Evolutionary conservation across 64 coral and sea anemone species (phyloP).

Genomic region (Trachythela sp.): DNA sequence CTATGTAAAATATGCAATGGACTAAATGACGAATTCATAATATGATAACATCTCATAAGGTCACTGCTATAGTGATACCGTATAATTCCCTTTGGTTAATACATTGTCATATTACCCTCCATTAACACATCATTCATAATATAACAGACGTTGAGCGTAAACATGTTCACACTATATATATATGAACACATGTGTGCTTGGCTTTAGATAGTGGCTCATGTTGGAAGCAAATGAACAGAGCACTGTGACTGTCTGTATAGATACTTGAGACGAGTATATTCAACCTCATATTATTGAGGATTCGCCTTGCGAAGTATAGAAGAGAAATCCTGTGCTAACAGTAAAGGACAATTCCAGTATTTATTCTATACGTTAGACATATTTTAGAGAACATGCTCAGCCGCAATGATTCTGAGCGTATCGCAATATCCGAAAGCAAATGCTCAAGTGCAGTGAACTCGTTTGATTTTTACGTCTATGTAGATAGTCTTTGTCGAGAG

Average conservation of each 20-base stretch:
- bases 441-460: background rate
- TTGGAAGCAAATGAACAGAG: background rate
- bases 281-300: too few species aligned
- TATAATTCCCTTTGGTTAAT: background rate
- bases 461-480: slow-evolving; percentile 1
- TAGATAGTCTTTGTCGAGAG: background rate
- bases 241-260: background rate
- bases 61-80: background rate
- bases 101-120: background rate
- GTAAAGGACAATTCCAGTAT: too few species aligned
- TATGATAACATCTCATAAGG: background rate
- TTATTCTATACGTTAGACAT: background rate
- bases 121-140: background rate
- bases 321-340: too few species aligned
- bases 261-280: background rate
- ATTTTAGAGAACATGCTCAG: background rate
- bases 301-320: too few species aligned
- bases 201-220: background rate
- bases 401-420: background rate
- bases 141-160: background rate
- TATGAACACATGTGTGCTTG: background rate
- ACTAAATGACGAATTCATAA: background rate
- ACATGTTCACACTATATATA: background rate
- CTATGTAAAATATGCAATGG: background rate
- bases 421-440: background rate